Evolutionary conservation across 2,113 vertebrate genomes (phyloP), one percentile per base, ranked within the genome.

Genomic region (Protobothrops mucrosquamatus): DNA sequence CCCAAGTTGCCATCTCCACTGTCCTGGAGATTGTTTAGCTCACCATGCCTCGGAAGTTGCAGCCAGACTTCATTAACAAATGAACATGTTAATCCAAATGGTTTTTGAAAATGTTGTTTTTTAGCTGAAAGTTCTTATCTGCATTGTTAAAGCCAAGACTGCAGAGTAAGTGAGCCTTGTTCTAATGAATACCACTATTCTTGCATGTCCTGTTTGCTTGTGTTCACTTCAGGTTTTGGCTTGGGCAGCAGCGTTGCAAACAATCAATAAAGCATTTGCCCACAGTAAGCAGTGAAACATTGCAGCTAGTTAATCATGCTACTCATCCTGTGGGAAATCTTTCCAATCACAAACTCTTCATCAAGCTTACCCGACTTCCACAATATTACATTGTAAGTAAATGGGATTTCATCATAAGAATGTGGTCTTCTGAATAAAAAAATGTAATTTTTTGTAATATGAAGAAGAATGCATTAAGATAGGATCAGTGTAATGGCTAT

Each of bases 181-280:
- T 96, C 90, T 93, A 91, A 69, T 39, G n/a, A 59, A 69, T 43
- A 56, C 22, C 24, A 74, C 7, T 55, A 23, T 14, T 39, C 93
- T 34, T 10, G 22, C 43, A 43, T 95, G 51, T 91, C 26, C n/a
- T 85, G 20, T 93, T 94, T 18, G 96, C 4, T 94, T 97, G 46
- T 97, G 95, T 97, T 95, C 90, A 96, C 97, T 93, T 93, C 96
- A 99, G 99, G 98, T 99, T 99, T 98, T 99, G 99, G 99, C 98
- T 99, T 96, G 99, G 99, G 94, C 98, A 99, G 96, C 99, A 99
- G 92, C 98, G 99, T 89, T 99, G 98, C 97, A 98, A 98, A 88
- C 99, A 99, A 96, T 99, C 99, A n/a, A 99, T 99, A 97, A 99
- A 99, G 94, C 99, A 99, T 97, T 98, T 99, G 93, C 99, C 99